A percentile compares a stretch with the other conserved stretches of the same genome.
phyloP scores from a whole-genome alignment of 2,797 vertebrate species.

The Xiphophorus birchmanni region DNA sequence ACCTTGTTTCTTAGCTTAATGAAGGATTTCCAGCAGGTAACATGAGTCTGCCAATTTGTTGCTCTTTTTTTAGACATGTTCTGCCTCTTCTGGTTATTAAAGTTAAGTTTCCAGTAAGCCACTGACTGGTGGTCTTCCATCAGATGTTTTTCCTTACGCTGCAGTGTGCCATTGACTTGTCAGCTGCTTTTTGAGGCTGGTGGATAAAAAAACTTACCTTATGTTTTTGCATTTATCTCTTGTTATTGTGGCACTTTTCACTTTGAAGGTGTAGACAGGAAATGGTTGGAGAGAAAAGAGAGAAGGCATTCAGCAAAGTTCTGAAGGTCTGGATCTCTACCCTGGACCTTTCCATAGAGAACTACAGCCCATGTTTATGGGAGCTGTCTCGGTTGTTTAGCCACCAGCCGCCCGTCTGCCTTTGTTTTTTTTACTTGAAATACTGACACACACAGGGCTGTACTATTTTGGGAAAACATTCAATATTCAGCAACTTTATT shows the following conservation, averaged over 20 bases:
- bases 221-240: not conserved
- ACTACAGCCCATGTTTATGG: too few relatives aligned
- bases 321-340: not conserved
- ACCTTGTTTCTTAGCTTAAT: not conserved
- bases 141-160: not conserved
- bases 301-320: not conserved
- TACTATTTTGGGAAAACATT: not conserved
- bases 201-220: not conserved
- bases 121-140: not conserved
- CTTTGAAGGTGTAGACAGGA: not conserved
- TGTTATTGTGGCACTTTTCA: not conserved
- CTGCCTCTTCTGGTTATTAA: not conserved
- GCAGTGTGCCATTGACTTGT: not conserved
- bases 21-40: not conserved
- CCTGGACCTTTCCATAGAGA: not conserved
- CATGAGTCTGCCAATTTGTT: not conserved
- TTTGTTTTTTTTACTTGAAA: not conserved
- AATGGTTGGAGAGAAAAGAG: not conserved
- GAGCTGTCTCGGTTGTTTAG: not conserved
- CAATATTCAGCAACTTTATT: not conserved
- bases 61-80: not conserved
- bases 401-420: not conserved
- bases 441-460: not conserved
- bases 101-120: not conserved
- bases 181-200: not conserved